These are phyloP conservation scores for Blera fallax DNA, from an alignment of 2,888 invertebrate genomes.

Conservation along the genomic window DNA sequence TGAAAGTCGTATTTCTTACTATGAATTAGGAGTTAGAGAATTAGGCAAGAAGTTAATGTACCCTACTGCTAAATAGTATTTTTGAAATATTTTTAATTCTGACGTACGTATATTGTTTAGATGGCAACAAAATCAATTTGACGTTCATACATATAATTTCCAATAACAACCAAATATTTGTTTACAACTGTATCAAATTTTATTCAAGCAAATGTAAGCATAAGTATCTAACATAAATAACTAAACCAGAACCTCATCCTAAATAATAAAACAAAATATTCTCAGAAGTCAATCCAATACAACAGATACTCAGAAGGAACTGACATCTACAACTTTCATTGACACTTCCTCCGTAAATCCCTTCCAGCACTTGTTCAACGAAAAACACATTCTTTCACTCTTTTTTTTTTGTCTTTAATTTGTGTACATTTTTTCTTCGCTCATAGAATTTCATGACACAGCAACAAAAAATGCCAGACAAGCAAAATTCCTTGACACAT, in stretches of 20 bases:
- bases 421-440: neutral
- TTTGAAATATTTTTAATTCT: too few relatives aligned
- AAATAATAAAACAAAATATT: neutral
- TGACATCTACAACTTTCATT: conserved; percentile 9
- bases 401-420: neutral
- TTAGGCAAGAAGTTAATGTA: too few relatives aligned
- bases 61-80: too few relatives aligned
- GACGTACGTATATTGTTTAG: too few relatives aligned
- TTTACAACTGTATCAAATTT: neutral
- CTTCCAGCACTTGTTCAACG: neutral
- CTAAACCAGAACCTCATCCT: neutral
- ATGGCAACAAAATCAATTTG: neutral
- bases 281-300: conserved; percentile 9
- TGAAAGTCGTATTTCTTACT: too few relatives aligned
- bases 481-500: conserved; percentile 58
- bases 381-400: neutral
- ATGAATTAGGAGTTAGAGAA: too few relatives aligned
- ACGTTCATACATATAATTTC: neutral
- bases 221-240: neutral
- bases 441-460: conserved; percentile 31
- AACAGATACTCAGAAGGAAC: neutral
- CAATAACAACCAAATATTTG: neutral
- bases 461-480: conserved; percentile 48
- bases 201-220: neutral
- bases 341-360: conserved; percentile 25